Evolutionary conservation across 2,888 invertebrate genomes (phyloP).

Genomic region (Helobdella robusta): DNA sequence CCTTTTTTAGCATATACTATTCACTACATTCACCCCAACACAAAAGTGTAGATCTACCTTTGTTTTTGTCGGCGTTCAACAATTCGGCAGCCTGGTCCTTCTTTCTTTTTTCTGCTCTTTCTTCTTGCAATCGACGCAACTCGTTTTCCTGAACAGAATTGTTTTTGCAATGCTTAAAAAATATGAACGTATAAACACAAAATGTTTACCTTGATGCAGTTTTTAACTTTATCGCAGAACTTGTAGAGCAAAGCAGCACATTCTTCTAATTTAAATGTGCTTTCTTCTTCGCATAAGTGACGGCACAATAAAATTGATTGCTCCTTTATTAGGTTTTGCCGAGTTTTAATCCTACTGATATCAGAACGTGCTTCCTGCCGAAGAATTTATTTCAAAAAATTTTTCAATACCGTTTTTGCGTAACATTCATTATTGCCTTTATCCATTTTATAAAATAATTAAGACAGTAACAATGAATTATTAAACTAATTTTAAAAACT

Average conservation of each 20-base stretch:
- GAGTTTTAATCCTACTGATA: no score
- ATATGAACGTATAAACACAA: not conserved
- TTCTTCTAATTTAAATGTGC: slow-evolving; percentile 81
- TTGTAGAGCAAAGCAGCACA: slow-evolving; percentile 79
- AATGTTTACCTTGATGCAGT: slow-evolving; percentile 43
- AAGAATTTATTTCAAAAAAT: no score
- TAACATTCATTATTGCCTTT: no score
- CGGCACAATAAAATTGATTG: slow-evolving; percentile 71
- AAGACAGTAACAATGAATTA: no score
- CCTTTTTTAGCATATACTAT: no score
- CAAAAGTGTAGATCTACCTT: not conserved
- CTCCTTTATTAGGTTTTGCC: no score
- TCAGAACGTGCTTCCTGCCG: no score
- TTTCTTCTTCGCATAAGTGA: slow-evolving; percentile 87
- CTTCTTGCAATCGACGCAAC: slow-evolving; percentile 64
- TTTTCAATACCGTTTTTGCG: no score
- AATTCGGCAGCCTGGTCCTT: slow-evolving; percentile 68
- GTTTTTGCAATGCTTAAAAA: not conserved
- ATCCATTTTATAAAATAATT: no score
- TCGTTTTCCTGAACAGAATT: slow-evolving; percentile 63
- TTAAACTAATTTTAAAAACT: no score
- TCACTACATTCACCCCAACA: no score
- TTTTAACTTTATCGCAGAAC: slow-evolving; percentile 62
- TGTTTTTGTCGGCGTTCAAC: slow-evolving; percentile 45
- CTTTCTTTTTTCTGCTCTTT: slow-evolving; percentile 70